These are phyloP conservation scores for Heteromormyrus szaboi DNA, from an alignment of 2,797 vertebrate species.

Conservation along the genomic window DNA sequence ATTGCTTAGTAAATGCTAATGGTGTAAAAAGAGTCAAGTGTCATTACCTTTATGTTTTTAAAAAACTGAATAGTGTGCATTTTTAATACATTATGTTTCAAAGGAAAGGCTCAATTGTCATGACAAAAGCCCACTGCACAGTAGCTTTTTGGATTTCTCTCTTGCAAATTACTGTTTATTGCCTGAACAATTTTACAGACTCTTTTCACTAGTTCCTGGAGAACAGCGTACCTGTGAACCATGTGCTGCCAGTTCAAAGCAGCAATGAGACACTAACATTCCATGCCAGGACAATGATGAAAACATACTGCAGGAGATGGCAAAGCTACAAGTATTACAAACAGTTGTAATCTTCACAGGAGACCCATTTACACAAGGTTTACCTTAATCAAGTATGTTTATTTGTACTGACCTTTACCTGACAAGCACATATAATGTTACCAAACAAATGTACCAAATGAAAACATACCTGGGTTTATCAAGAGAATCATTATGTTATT, in stretches of 20 bases:
- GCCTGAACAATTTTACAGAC: neutral
- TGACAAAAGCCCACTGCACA: neutral
- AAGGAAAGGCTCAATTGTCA: neutral
- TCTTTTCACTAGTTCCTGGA: neutral
- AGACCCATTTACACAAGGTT: neutral
- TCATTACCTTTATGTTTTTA: neutral
- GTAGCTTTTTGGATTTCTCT: neutral
- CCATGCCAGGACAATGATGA: neutral
- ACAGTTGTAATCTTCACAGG: neutral
- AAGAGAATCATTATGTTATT: neutral
- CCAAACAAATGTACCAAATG: neutral
- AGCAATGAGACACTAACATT: neutral
- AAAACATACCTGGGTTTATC: neutral
- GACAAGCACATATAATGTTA: neutral
- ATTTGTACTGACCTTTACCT: neutral
- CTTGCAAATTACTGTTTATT: constrained; percentile 10
- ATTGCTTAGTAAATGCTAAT: neutral
- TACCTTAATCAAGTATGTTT: neutral
- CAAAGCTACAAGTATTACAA: neutral
- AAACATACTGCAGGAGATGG: neutral
- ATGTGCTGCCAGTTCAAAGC: neutral
- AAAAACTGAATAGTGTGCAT: neutral
- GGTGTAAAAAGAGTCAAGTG: neutral
- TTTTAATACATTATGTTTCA: neutral
- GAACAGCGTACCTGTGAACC: neutral